Evolutionary conservation across 2,113 vertebrate genomes (phyloP), one percentile per base, ranked within the genome.

Genomic region (Gasterosteus nipponicus): DNA sequence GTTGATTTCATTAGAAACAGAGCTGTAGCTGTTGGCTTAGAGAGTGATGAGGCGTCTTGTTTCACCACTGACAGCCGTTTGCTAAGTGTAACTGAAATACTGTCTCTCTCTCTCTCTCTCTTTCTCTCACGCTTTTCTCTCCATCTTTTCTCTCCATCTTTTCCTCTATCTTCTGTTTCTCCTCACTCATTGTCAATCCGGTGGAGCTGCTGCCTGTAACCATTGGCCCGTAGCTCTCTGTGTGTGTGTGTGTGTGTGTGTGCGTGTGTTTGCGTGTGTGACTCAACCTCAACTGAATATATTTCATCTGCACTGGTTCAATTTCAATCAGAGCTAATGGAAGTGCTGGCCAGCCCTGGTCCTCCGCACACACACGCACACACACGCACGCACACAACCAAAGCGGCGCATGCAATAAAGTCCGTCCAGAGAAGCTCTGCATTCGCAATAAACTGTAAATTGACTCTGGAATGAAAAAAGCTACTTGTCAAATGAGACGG

Each of bases 291-390:
- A 90, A 86, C 82, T 89, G 89, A 90, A 93, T 89, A 85, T 89
- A 92, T 95, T 93, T 95, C 60, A 83, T 93, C 91, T 93, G 79
- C 69, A 69, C 83, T 75, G 72, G 82, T 88, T 93, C 83, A 90
- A 80, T 93, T 96, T 95, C 93, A 96, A 94, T 97, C 93, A 95
- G 78, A 62, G 83, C 93, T 96, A 97, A 97, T 96, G 96, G 95
- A 93, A 91, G 70, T 87, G 90, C 85, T 96, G 96, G 95, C 96
- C 91, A 83, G 58, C 31, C 22, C 59, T 82, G 72, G 67, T 53
- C 70, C 83, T 75, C 38, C 71, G 81, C 83, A 77, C 86, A 83
- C 65, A 74, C 84, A 75, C 85, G 35, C 10, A 26, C 51, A 29
- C 22, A 29, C 51, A 54, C n/a, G n/a, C n/a, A 22, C 9, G 22